These are phyloP conservation scores for Lampris incognitus DNA, from an alignment of 2,113 vertebrate genomes.

Conservation along the genomic window DNA sequence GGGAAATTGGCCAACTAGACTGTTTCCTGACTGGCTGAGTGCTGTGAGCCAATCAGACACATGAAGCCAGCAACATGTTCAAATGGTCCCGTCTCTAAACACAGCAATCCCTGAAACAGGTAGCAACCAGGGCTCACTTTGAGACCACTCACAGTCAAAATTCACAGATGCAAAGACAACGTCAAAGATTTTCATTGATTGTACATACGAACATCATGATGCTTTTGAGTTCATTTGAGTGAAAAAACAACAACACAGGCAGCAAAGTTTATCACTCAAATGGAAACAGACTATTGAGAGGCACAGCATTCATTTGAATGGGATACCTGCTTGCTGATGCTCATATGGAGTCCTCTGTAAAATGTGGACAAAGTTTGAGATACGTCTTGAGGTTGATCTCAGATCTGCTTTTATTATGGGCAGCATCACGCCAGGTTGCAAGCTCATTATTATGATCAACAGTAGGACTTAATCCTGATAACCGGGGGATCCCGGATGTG, in stretches of 20 bases:
- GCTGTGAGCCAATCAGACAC: slow-evolving; percentile 14
- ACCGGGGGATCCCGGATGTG: no score
- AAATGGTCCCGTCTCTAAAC: slow-evolving; percentile 47
- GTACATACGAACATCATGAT: neutral
- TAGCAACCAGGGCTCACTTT: slow-evolving; percentile 49
- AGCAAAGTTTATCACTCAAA: no score
- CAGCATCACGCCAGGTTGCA: no score
- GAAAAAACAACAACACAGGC: neutral
- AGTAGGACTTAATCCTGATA: neutral
- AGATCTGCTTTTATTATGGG: no score
- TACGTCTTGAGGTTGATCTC: no score
- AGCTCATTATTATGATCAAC: neutral
- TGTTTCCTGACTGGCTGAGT: slow-evolving; percentile 57
- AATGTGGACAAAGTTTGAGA: no score
- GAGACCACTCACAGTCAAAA: slow-evolving; percentile 8
- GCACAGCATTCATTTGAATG: slow-evolving; percentile 15
- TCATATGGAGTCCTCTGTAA: no score
- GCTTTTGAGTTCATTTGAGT: neutral
- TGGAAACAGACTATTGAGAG: neutral
- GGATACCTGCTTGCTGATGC: neutral
- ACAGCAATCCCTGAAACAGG: slow-evolving; percentile 32
- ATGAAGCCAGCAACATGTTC: slow-evolving; percentile 28
- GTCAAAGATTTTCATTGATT: neutral
- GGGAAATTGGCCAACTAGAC: slow-evolving; percentile 73
- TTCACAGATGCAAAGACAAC: slow-evolving; percentile 30